Percentiles rank a stretch among this genome's conserved stretches.
Conservation (phyloP, 2,888 invertebrate genomes). For the Brachypterus glaber region DNA sequence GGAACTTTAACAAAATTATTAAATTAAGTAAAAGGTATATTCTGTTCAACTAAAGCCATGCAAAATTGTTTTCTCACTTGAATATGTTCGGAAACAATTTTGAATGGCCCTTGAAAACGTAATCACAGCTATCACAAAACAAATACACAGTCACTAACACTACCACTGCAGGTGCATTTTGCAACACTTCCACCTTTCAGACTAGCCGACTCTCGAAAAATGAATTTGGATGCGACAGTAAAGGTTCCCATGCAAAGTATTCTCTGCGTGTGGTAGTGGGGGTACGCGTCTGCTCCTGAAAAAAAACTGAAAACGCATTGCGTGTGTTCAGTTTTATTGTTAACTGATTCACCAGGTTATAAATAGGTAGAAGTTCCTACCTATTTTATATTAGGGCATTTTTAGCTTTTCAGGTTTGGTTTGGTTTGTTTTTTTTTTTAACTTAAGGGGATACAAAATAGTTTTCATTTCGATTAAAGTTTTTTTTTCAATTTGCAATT, state of each 20-base stretch:
- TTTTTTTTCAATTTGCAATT: too few species aligned
- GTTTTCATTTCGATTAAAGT: too few species aligned
- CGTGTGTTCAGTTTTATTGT: constrained; percentile 23
- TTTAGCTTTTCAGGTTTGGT: too few species aligned
- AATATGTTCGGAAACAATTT: constrained; percentile 15
- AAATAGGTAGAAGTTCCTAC: too few species aligned
- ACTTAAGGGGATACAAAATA: too few species aligned
- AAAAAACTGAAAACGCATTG: constrained; percentile 20
- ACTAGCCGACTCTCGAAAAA: constrained; percentile 2
- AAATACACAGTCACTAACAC: constrained; percentile 9
- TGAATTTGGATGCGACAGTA: constrained; percentile 5
- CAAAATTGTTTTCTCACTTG: background rate
- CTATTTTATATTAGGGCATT: too few species aligned
- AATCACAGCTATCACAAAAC: constrained; percentile 10
- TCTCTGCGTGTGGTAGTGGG: constrained; percentile 12
- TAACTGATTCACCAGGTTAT: constrained; percentile 23
- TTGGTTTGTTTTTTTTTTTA: too few species aligned
- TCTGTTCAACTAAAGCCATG: constrained; percentile 28
- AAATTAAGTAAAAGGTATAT: constrained; percentile 19
- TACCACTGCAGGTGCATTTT: constrained; percentile 15
- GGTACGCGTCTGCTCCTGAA: constrained; percentile 9
- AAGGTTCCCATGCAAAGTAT: constrained; percentile 9
- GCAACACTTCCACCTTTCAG: constrained; percentile 5
- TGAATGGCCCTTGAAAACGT: constrained; percentile 19
- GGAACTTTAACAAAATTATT: constrained; percentile 24